These are phyloP conservation scores for Galeruca laticollis DNA, from an alignment of 2,888 invertebrate species.

Conservation along the genomic window DNA sequence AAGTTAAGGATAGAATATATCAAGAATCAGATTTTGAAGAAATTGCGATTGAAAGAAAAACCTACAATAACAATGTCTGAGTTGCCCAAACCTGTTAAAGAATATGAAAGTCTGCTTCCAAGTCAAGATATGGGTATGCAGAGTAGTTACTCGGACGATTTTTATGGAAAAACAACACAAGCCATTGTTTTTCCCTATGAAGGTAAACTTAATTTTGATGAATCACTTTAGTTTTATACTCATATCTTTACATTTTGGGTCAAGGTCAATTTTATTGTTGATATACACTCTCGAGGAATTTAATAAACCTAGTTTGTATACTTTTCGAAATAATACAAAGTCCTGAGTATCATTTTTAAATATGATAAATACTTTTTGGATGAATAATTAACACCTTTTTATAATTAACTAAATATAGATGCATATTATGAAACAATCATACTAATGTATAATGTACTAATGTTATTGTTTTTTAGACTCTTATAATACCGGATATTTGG, in stretches of 20 bases:
- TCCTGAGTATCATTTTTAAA: no score
- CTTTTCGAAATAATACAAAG: neutral
- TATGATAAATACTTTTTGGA: no score
- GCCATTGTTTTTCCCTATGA: constrained; percentile 85
- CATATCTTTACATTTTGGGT: neutral
- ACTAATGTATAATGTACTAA: no score
- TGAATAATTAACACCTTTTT: no score
- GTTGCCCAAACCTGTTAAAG: constrained; percentile 81
- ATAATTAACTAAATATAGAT: no score
- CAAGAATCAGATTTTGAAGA: constrained; percentile 86
- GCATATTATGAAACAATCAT: no score
- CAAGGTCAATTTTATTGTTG: constrained; percentile 17
- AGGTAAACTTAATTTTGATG: constrained; percentile 69
- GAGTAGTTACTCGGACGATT: constrained; percentile 78
- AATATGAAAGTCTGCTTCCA: constrained; percentile 75
- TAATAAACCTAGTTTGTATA: neutral
- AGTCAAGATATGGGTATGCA: constrained; percentile 68
- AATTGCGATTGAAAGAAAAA: constrained; percentile 80
- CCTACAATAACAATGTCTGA: constrained; percentile 75
- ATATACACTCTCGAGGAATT: neutral
- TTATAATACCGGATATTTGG: no score
- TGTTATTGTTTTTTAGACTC: no score
- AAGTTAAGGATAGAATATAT: constrained; percentile 83
- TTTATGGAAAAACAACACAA: constrained; percentile 86
- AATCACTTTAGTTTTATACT: constrained; percentile 1